phyloP scores from a whole-genome alignment of 1,140 invertebrate genomes.

The Arion vulgaris region DNA sequence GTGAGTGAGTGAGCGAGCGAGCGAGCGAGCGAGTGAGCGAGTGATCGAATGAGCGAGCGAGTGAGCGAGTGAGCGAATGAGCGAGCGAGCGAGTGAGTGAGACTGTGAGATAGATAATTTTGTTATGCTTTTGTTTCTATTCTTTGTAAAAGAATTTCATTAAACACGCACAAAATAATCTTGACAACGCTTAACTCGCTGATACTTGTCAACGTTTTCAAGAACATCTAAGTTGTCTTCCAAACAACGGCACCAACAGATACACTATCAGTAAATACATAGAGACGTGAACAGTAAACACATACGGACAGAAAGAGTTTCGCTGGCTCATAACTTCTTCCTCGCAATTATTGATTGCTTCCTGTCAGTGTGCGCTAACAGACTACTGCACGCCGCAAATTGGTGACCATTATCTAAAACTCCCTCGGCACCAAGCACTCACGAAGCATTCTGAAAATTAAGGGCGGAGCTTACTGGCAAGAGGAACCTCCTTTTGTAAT shows the following conservation, averaged over 20 bases:
- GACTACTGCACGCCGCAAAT: neutral
- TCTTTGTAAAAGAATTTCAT: too few relatives aligned
- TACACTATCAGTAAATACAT: neutral
- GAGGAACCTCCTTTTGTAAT: slow-evolving; percentile 8
- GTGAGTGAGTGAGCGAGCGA: too few relatives aligned
- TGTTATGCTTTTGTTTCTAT: too few relatives aligned
- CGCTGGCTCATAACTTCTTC: neutral
- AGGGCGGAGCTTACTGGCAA: slow-evolving; percentile 1
- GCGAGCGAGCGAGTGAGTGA: too few relatives aligned
- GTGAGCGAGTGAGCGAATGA: too few relatives aligned
- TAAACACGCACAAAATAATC: too few relatives aligned
- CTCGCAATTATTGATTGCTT: neutral
- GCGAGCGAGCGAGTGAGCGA: too few relatives aligned
- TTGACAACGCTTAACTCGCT: too few relatives aligned
- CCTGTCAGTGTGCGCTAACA: neutral
- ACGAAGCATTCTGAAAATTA: neutral
- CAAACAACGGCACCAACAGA: neutral
- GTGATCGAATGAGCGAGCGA: too few relatives aligned
- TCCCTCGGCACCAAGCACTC: neutral
- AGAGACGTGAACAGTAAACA: neutral
- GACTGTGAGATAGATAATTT: too few relatives aligned
- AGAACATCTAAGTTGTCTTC: too few relatives aligned
- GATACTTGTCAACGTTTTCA: too few relatives aligned
- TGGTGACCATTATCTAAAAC: neutral
- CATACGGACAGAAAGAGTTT: neutral